These are phyloP conservation scores for Agonopterix heracliana DNA, from an alignment of 2,888 invertebrate genomes.

Conservation along the genomic window DNA sequence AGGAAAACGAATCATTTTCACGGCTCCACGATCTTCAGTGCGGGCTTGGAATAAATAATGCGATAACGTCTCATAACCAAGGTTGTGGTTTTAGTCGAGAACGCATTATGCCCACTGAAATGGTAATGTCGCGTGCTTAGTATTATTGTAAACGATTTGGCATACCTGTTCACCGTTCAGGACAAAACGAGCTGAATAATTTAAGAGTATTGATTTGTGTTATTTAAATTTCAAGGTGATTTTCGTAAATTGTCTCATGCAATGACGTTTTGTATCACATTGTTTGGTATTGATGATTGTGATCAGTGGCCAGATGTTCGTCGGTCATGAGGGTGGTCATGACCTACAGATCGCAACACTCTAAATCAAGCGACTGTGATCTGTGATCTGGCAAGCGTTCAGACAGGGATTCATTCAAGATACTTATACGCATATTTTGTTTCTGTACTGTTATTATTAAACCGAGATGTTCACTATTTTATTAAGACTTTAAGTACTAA, in stretches of 20 bases:
- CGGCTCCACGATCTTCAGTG: slow-evolving; percentile 42
- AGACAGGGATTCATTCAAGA: slow-evolving; percentile 60
- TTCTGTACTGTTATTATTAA: too few relatives aligned
- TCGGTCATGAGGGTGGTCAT: slow-evolving; percentile 33
- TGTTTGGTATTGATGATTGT: not conserved
- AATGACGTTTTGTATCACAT: not conserved
- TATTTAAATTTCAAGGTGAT: slow-evolving; percentile 5
- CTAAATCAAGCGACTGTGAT: slow-evolving; percentile 47
- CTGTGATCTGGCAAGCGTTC: slow-evolving; percentile 53
- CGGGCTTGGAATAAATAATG: slow-evolving; percentile 49
- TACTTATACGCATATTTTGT: not conserved
- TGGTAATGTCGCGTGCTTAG: slow-evolving; percentile 14
- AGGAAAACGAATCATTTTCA: slow-evolving; percentile 59
- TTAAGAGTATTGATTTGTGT: not conserved
- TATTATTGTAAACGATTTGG: not conserved
- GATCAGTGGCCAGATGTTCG: slow-evolving; percentile 33
- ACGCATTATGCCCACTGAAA: slow-evolving; percentile 21
- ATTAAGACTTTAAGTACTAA: too few relatives aligned
- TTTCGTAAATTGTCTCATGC: not conserved
- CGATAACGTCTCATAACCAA: slow-evolving; percentile 42
- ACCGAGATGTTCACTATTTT: too few relatives aligned
- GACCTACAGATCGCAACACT: slow-evolving; percentile 56
- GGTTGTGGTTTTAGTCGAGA: slow-evolving; percentile 29
- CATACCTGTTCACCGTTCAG: not conserved
- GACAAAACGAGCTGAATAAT: not conserved